A percentile compares a stretch with the other conserved stretches of the same genome.
Evolutionary conservation across 2,113 vertebrate genomes (phyloP).

Genomic region (Saguinus midas): DNA sequence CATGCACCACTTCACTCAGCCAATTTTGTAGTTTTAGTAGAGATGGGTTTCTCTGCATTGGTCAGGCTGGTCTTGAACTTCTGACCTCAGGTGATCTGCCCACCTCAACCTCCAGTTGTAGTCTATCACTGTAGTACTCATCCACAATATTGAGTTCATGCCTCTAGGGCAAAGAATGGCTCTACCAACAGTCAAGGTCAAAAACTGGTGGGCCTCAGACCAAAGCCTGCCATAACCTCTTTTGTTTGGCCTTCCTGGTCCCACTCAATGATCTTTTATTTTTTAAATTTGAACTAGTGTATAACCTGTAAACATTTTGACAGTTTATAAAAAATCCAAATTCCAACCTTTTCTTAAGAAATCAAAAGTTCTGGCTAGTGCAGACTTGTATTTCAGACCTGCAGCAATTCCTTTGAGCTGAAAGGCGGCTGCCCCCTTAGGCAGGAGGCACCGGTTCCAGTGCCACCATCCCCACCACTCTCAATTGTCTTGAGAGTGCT

Average conservation of each 20-base stretch:
- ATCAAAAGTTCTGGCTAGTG: not conserved
- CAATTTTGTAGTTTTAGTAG: too few species aligned
- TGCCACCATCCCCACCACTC: not conserved
- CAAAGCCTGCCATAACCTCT: not conserved
- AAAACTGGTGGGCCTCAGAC: not conserved
- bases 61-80: too few species aligned
- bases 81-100: too few species aligned
- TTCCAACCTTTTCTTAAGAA: not conserved
- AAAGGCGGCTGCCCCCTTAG: not conserved
- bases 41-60: too few species aligned
- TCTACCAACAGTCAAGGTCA: not conserved
- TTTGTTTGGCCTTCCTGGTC: not conserved
- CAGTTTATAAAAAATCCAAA: not conserved
- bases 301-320: not conserved
- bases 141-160: not conserved
- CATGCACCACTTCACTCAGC: too few species aligned
- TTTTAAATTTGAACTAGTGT: not conserved
- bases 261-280: not conserved
- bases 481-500: not conserved
- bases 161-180: not conserved
- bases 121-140: too few species aligned
- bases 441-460: accelerated
- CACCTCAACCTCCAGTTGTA: too few species aligned
- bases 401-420: not conserved
- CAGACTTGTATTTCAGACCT: not conserved